Percentiles rank a stretch among this genome's conserved stretches.
Evolutionary conservation across 2,888 invertebrate genomes (phyloP).

Genomic region (Laothoe populi): DNA sequence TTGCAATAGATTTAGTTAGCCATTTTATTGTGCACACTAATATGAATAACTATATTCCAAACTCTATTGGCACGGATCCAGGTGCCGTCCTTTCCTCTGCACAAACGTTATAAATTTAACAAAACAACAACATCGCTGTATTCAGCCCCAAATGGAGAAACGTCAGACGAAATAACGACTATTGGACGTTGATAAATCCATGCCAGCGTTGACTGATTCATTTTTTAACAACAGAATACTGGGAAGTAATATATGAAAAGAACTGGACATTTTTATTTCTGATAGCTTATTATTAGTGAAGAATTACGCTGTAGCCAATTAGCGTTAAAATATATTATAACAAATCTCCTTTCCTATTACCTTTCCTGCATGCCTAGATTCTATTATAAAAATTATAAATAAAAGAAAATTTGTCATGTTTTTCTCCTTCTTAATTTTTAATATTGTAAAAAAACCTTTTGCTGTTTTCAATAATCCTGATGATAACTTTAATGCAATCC

Average conservation of each 20-base stretch:
- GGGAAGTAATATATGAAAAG: neutral
- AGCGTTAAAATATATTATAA: no score
- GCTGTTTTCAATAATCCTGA: no score
- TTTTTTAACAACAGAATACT: slow-evolving; percentile 18
- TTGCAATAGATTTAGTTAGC: neutral
- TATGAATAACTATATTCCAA: slow-evolving; percentile 6
- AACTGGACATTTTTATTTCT: neutral
- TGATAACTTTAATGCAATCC: no score
- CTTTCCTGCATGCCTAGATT: no score
- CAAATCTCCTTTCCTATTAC: no score
- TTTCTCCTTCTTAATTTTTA: no score
- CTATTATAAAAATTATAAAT: no score
- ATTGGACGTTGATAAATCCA: slow-evolving; percentile 32
- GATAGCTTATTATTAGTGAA: neutral
- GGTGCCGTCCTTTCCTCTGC: slow-evolving; percentile 29
- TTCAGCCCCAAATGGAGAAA: slow-evolving; percentile 46
- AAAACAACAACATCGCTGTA: slow-evolving; percentile 36
- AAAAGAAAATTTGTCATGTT: no score
- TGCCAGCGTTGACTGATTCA: slow-evolving; percentile 23
- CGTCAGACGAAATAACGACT: slow-evolving; percentile 38
- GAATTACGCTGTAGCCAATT: no score
- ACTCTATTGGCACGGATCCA: slow-evolving; percentile 48
- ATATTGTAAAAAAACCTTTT: no score
- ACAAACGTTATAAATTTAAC: slow-evolving; percentile 30
- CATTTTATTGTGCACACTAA: neutral